These are phyloP conservation scores for Anthophora plumipes DNA, from an alignment of 2,888 invertebrate genomes.

Conservation along the genomic window DNA sequence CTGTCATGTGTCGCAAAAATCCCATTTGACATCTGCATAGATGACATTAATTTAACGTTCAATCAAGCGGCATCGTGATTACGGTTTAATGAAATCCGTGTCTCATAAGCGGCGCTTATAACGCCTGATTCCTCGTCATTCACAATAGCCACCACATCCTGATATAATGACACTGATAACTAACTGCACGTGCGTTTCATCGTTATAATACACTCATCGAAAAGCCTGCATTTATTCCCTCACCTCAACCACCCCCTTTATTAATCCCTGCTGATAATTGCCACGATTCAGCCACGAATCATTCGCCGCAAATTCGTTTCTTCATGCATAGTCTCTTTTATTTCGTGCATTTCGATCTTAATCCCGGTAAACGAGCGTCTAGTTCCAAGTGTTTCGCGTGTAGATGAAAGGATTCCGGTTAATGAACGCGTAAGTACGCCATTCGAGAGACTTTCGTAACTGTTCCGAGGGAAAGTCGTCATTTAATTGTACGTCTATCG, in stretches of 20 bases:
- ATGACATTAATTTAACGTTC: slow-evolving; percentile 10
- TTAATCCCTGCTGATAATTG: slow-evolving; percentile 2
- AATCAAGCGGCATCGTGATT: slow-evolving; percentile 29
- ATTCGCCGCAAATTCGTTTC: neutral
- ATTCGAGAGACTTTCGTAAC: neutral
- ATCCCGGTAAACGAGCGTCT: neutral
- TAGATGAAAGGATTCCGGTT: slow-evolving; percentile 6
- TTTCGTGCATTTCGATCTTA: neutral
- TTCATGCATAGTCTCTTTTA: neutral
- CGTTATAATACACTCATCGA: neutral
- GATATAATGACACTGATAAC: slow-evolving; percentile 22
- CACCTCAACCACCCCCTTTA: no score
- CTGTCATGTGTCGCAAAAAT: neutral
- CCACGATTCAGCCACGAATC: neutral
- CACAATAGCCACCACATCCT: slow-evolving; percentile 4
- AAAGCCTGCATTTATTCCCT: neutral
- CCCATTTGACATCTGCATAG: neutral
- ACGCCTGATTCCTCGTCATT: slow-evolving; percentile 44
- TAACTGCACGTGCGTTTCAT: slow-evolving; percentile 1
- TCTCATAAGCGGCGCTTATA: slow-evolving; percentile 41
- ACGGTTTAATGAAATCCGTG: slow-evolving; percentile 41
- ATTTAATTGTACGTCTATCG: neutral
- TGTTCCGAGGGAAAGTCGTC: slow-evolving; percentile 1
- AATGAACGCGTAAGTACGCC: slow-evolving; percentile 1
- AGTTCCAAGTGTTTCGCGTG: neutral